Base-by-base conservation (phyloP, 2,888 invertebrate species). In the Antheraea yamamai region DNA sequence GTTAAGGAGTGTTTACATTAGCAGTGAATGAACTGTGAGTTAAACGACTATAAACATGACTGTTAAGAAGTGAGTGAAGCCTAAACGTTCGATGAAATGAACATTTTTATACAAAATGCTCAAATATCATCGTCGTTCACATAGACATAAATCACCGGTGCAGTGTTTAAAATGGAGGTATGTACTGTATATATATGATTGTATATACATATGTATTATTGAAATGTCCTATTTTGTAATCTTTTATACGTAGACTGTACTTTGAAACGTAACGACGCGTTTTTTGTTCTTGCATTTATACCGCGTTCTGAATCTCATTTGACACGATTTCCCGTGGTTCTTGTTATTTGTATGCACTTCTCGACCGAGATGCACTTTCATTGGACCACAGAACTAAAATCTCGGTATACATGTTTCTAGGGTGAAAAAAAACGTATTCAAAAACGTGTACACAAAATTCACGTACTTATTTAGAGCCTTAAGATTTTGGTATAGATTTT, bases 151-250 rank as follows among this genome's bases (percentile, higher is more conserved):
- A 82, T 94, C 94, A 70, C 94, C 95, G 23, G 95, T 95, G 79
- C 93, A 91, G 84, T 95, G 95, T 82, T 89, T 95, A 82, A 87
- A 91, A 93, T 95, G 95, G 95, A 95, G 95, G 95, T 95, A 88
- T 77, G 89, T 79, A 64, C 73, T 52, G 61, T 66, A n/a, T 52
- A 23, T 58, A 30, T 30, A 3, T 30, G 1, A 30, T 30, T 30
- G 3, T 30, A 30, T 30, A 30, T 30, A 30, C 30, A 30, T 30
- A 30, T 30, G 3, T 30, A 30, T 75, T 72, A 30, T 52, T 14
- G 64, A 64, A 47, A 30, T 6, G n/a, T n/a, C 16, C n/a, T 66
- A 71, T 51, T 64, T 30, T 6, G 26, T 26, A 47, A 47, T 47
- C 47, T 18, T 55, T 55, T 55, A 55, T 6, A 7, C 55, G 0